Base-by-base conservation (phyloP, 2,797 vertebrate genomes). In the Arnoldichthys spilopterus region DNA sequence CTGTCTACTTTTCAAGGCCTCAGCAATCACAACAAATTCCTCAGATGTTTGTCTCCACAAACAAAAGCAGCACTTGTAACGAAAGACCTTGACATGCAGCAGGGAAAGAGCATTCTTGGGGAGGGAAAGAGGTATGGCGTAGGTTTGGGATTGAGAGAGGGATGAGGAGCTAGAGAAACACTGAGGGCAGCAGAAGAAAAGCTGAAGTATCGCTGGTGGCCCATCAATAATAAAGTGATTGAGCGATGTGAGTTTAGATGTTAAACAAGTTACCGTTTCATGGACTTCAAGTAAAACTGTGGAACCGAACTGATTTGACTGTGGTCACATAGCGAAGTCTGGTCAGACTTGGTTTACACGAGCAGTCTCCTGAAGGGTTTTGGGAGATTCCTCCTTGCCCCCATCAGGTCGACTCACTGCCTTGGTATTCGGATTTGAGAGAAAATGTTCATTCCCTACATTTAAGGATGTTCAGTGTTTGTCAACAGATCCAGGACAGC, bases 21-120 rank as follows among this genome's bases (percentile, higher is more conserved):
- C 77, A 40, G 28, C 88, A 87, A 87, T 90, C 86, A 82, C 87
- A 89, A 91, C 87, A 88, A 90, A 93, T 94, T 93, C 92, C 85
- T 91, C 40, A 77, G 82, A 93, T 91, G 84, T 83, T 90, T 89
- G 80, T 63, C 70, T 89, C 77, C 30, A 30, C 85, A 91, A 91
- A 92, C 90, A 91, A 91, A 86, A 82, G 59, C 83, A 34, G 80
- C 66, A 83, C 79, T 86, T 88, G 87, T 85, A 83, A 58, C 69
- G 72, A 20, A 71, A 85, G 82, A 76, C 24, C 71, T 73, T 84
- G 70, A 86, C 81, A 86, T 77, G 79, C 49, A 67, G 79, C 18
- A 9, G 1, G n/a, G 20, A 34, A n/a, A n/a, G n/a, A n/a, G n/a
- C n/a, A n/a, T n/a, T n/a, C n/a, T n/a, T n/a, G n/a, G n/a, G n/a